These are phyloP conservation scores for Herpetotheres cachinnans DNA, from an alignment of 2,113 vertebrate species.

Conservation along the genomic window DNA sequence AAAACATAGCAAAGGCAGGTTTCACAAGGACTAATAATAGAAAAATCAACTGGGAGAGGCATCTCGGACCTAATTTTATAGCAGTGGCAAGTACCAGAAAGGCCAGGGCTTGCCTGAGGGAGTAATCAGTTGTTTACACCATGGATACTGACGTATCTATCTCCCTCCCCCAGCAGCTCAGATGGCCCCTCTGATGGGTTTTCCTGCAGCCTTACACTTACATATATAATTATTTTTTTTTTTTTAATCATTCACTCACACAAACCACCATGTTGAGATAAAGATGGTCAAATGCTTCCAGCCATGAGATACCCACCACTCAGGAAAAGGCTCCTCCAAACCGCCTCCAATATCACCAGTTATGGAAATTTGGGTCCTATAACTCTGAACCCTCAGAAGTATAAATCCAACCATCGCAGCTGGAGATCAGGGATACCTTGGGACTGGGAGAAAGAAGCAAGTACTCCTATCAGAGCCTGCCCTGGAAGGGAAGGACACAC, in stretches of 20 bases:
- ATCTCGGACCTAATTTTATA: not conserved
- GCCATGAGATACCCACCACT: not conserved
- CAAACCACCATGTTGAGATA: not conserved
- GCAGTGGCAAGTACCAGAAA: not conserved
- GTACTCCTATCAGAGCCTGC: not conserved
- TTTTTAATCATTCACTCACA: not conserved
- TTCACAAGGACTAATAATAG: not conserved
- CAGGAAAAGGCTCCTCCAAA: not conserved
- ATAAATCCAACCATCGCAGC: not conserved
- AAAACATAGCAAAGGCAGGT: not conserved
- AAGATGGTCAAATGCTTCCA: not conserved
- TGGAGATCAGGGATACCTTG: not conserved
- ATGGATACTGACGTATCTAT: not conserved
- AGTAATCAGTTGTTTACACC: not conserved
- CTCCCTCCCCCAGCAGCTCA: not conserved
- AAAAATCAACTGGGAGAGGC: not conserved
- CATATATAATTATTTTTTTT: too few relatives aligned
- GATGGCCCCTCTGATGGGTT: not conserved
- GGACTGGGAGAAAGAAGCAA: not conserved
- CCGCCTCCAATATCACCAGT: not conserved
- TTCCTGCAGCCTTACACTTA: not conserved
- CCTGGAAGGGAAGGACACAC: not conserved
- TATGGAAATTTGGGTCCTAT: accelerated
- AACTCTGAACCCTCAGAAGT: not conserved
- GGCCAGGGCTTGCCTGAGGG: not conserved